Evolutionary conservation across 2,113 vertebrate genomes (phyloP), one percentile per base, ranked within the genome.

Genomic region (Lophotis ruficrista): DNA sequence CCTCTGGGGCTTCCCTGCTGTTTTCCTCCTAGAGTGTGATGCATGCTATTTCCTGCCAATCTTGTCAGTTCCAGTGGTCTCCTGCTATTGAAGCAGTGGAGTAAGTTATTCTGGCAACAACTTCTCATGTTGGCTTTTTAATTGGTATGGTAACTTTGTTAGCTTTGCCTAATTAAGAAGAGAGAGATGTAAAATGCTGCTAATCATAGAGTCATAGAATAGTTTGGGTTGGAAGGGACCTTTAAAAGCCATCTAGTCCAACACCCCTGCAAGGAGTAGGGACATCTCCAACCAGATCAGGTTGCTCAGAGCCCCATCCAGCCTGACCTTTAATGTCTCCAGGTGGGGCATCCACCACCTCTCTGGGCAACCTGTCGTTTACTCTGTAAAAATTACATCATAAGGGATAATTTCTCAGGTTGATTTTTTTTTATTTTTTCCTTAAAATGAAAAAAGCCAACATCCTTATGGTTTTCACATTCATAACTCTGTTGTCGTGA

Each of bases 321-420:
- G 41, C 41, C 41, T 43, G 41, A 43, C 14, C 41, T 43, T 43
- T 43, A 43, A 43, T 43, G 41, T 43, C 14, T 43, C 41, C 41
- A 43, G 41, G 41, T 43, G 41, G 41, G 41, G 41, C 41, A 43
- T 43, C 41, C 41, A 43, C 41, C 41, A 43, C 41, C 41, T 43
- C 41, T 43, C 41, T 43, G 41, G 41, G 41, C 41, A 43, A 43
- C 41, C 14, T 68, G 48, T 10, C 14, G 41, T 86, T 83, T 51
- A 69, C 30, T 81, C 3, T 4, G 8, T 89, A 76, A 86, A 45
- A 24, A 7, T 50, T 38, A 27, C 8, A 33, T 71, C 22, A 17
- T 50, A 75, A 60, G 45, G 76, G 61, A 81, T 84, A 64, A 90
- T 86, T 93, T 96, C 80, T 93, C 83, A 91, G 78, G 84, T 87